Percentiles rank a stretch among this genome's conserved stretches.
phyloP scores from a whole-genome alignment of 2,888 invertebrate species.

The Notodonta dromedarius region DNA sequence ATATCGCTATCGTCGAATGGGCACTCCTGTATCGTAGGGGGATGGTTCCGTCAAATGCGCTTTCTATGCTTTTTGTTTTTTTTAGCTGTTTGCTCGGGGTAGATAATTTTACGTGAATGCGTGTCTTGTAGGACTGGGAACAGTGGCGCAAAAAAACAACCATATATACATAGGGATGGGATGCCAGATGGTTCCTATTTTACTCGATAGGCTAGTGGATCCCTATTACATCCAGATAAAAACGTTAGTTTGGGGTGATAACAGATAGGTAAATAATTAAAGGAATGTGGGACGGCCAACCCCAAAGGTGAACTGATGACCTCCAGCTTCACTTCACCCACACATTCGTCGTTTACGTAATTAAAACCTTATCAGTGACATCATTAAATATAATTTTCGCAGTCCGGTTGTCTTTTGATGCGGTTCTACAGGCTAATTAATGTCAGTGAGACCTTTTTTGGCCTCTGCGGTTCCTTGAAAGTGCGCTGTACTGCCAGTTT shows the following conservation, averaged over 20 bases:
- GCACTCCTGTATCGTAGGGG: neutral
- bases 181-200: too few species aligned
- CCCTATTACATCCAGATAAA: too few species aligned
- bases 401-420: neutral
- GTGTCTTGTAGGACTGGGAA: too few species aligned
- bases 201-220: too few species aligned
- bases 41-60: neutral
- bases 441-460: neutral
- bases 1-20: slow-evolving; percentile 4
- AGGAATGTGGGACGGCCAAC: too few species aligned
- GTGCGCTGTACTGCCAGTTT: neutral
- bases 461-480: slow-evolving; percentile 1
- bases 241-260: too few species aligned
- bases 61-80: neutral
- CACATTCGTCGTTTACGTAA: neutral
- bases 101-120: neutral
- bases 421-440: neutral
- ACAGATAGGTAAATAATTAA: too few species aligned
- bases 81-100: neutral
- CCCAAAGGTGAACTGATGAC: too few species aligned
- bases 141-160: too few species aligned
- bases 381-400: neutral
- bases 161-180: too few species aligned
- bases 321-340: too few species aligned
- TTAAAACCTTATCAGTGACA: neutral